phyloP scores from a whole-genome alignment of 2,113 vertebrate genomes.

The Podiceps cristatus region DNA sequence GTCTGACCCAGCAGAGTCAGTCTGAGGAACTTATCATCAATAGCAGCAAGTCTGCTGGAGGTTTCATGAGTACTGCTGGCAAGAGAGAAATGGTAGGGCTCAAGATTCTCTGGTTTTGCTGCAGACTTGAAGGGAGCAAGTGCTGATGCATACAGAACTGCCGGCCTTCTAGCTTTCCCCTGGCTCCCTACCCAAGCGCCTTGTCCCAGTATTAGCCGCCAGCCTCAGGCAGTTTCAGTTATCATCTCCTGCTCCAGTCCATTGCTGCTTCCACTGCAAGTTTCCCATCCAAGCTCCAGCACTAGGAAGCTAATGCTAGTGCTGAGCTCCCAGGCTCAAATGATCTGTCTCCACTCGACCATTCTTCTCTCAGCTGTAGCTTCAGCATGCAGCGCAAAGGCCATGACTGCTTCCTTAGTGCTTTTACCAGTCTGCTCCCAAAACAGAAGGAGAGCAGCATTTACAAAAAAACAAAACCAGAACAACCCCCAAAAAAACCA shows the following conservation, averaged over 20 bases:
- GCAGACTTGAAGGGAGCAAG: neutral
- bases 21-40: neutral
- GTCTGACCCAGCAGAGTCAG: neutral
- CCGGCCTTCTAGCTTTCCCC: neutral
- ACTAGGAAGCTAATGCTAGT: neutral
- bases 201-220: neutral
- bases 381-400: neutral
- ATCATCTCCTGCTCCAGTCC: neutral
- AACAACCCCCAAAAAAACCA: too few species aligned
- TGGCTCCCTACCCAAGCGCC: neutral
- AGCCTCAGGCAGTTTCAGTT: neutral
- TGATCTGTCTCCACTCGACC: neutral
- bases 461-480: neutral
- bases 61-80: neutral
- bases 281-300: neutral
- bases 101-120: neutral
- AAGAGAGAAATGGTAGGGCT: neutral
- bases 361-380: neutral
- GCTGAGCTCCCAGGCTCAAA: neutral
- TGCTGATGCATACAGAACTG: neutral
- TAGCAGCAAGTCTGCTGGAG: neutral
- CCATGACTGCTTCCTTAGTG: neutral
- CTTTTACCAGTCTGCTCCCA: neutral
- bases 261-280: fast-evolving
- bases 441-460: neutral